Evolutionary conservation across 2,113 vertebrate species (phyloP), one percentile per base, ranked within the genome.

Genomic region (Phrynosoma blainvillii): DNA sequence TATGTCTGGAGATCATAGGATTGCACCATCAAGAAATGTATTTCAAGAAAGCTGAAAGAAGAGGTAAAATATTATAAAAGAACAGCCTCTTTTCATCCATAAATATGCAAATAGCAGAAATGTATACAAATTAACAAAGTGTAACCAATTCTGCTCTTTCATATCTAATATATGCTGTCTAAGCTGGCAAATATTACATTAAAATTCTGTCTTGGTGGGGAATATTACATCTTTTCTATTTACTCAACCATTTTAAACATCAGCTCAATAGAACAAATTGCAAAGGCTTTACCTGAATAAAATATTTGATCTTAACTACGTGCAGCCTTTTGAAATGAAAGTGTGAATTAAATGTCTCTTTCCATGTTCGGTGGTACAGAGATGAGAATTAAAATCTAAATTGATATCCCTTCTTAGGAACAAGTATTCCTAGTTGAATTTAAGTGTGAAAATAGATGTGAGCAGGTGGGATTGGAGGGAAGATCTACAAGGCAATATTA

Each of bases 361-460:
- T 73, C 25, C 52, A 56, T 27, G 32, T 80, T 73, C 52, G 30
- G 68, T 56, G 73, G 66, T 62, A 81, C 23, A 36, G 42, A 54
- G n/a, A 79, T 27, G 59, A 68, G 75, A 78, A 86, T 77, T 66
- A 76, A 59, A 82, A 87, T 54, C 40, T 87, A 87, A 82, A 76
- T 77, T 82, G 56, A 18, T 32, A 66, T 32, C 16, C 25, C 14
- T 74, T 75, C 62, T 32, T 73, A 87, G 10, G 54, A 73, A 74
- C 8, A 87, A 30, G 21, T 59, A 42, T 81, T 47, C 52, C 86
- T 87, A 18, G 36, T n/a, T 52, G 40, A 42, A 82, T 62, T 52
- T 32, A 47, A 52, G 25, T 47, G 73, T 12, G 30, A 65, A 74
- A 81, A 79, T 65, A 42, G 5, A 27, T 42, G 9, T 56, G 13